phyloP scores from a whole-genome alignment of 2,888 invertebrate genomes.

The Drosophila cracens region DNA sequence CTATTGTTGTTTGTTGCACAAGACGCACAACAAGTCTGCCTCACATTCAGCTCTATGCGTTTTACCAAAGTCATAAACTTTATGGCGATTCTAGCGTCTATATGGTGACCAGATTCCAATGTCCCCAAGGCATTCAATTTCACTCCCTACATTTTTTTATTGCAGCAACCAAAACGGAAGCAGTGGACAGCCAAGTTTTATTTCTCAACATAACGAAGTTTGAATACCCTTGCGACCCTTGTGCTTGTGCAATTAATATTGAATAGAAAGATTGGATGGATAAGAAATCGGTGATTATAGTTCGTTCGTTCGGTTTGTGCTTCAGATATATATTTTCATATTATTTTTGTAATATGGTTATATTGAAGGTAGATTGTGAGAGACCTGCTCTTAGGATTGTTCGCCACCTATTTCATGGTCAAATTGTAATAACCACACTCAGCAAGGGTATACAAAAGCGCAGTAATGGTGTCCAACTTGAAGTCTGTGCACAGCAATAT shows the following conservation, averaged over 20 bases:
- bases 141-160: conserved; percentile 40
- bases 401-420: not conserved
- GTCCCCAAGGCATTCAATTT: conserved; percentile 64
- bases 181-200: not conserved
- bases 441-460: not conserved
- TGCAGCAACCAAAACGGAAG: conserved; percentile 16
- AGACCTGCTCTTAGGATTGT: not conserved
- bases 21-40: conserved; percentile 64
- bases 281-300: too few relatives aligned
- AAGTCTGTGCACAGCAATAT: conserved; percentile 35
- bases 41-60: conserved; percentile 20
- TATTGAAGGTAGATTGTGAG: not conserved
- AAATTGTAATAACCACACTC: not conserved
- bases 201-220: not conserved
- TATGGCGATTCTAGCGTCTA: conserved; percentile 33
- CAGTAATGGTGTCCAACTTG: conserved; percentile 40
- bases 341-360: not conserved
- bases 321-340: not conserved
- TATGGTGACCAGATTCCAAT: conserved; percentile 11
- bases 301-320: not conserved
- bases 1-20: conserved; percentile 56
- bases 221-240: not conserved
- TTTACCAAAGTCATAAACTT: conserved; percentile 58
- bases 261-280: not conserved
- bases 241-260: not conserved